A percentile compares a stretch with the other conserved stretches of the same genome.
Evolutionary conservation across 53 echinoderm and acorn worm species (phyloP).

Genomic region (Temnopleurus reevesii): DNA sequence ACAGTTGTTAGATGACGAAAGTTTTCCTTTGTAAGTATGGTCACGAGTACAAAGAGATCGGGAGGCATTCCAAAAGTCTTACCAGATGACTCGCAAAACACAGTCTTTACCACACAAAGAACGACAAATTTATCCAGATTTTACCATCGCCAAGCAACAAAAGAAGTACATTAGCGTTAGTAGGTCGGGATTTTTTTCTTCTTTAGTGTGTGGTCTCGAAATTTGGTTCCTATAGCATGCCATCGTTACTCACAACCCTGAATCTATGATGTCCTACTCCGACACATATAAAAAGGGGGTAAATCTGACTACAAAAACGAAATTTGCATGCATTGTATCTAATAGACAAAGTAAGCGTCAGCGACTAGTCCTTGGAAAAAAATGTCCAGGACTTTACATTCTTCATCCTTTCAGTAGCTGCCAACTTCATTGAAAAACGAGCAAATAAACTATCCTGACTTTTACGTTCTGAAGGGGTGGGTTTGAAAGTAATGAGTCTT

Average conservation of each 20-base stretch:
- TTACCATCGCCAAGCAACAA: constrained; percentile 35
- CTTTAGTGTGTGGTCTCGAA: constrained; percentile 43
- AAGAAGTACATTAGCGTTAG: constrained; percentile 46
- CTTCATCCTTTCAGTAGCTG: neutral
- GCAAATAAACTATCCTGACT: constrained; percentile 14
- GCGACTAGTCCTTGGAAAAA: neutral
- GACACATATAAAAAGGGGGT: neutral
- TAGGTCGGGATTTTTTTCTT: neutral
- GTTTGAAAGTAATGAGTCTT: constrained; percentile 6
- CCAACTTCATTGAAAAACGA: neutral
- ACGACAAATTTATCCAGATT: constrained; percentile 62
- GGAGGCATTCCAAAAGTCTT: constrained; percentile 2
- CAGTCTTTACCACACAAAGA: constrained; percentile 47
- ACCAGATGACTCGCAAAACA: constrained; percentile 55
- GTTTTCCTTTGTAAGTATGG: constrained; percentile 19
- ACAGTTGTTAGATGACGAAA: neutral
- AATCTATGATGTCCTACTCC: neutral
- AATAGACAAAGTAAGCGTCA: neutral
- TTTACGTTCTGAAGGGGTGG: neutral
- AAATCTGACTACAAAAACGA: neutral
- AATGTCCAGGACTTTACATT: neutral
- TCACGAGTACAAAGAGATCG: neutral
- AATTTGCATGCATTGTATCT: neutral
- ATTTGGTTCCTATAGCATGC: neutral
- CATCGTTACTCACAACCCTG: neutral